phyloP scores from a whole-genome alignment of 2,797 vertebrate species.

The Bryconaethiops microstoma region DNA sequence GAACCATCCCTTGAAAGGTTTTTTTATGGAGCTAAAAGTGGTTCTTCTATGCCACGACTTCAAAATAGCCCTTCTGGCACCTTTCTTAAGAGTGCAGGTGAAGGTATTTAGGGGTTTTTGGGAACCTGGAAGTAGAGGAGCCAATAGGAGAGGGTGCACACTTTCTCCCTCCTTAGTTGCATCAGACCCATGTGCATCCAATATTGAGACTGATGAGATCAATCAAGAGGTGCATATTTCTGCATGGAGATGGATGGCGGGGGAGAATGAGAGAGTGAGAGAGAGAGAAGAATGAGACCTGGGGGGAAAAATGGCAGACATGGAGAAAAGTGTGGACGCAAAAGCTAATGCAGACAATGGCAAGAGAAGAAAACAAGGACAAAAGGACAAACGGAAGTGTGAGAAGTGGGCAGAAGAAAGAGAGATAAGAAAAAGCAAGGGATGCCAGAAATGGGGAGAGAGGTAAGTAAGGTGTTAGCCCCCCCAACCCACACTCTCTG shows the following conservation, averaged over 20 bases:
- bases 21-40: background rate
- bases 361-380: constrained; percentile 40
- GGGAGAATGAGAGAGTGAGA: constrained; percentile 37
- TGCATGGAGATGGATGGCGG: constrained; percentile 97
- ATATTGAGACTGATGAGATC: constrained; percentile 99
- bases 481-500: constrained; percentile 77
- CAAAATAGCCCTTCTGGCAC: too few relatives aligned
- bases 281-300: constrained; percentile 39
- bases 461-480: constrained; percentile 14
- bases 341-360: constrained; percentile 34
- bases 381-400: constrained; percentile 53
- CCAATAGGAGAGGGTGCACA: constrained; percentile 84
- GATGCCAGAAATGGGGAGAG: constrained; percentile 37
- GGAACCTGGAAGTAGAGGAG: constrained; percentile 47
- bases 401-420: constrained; percentile 52
- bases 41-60: background rate
- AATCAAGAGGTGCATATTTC: constrained; percentile 99
- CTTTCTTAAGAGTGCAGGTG: background rate
- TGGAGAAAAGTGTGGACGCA: constrained; percentile 37
- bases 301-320: constrained; percentile 25
- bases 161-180: constrained; percentile 94
- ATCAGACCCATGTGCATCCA: constrained; percentile 99
- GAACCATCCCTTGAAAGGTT: background rate
- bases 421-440: constrained; percentile 46
- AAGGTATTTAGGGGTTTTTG: background rate